Evolutionary conservation across 2,113 vertebrate species (phyloP), one percentile per base, ranked within the genome.

Genomic region (Tragulus kanchil): DNA sequence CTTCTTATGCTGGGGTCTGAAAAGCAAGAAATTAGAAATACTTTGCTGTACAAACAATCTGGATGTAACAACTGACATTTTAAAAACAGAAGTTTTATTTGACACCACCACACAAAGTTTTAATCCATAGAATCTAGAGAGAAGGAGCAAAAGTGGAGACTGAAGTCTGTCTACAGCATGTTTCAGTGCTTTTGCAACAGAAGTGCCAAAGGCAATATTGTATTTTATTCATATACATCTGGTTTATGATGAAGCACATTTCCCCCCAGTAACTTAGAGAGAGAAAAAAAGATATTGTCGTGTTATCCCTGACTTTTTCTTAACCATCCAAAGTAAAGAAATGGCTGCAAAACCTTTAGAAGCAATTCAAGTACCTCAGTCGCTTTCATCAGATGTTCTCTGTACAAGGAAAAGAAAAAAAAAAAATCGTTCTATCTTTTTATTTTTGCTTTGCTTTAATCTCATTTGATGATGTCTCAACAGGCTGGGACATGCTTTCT

Each of bases 391-490:
- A 99, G 98, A 99, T 98, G 99, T 99, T 99, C 98, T 98, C 98
- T 99, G 99, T 99, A 98, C 99, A 98, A 98, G 98, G 98, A 98
- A 98, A 98, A 98, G 97, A 85, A 96, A 98, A 98, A 96, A 98
- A 96, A 96, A 98, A 99, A 98, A 98, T 97, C 97, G 95, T 99
- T 99, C 99, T 99, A 99, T 99, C 99, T 99, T 99, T 99, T 99
- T 99, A 99, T 99, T 99, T 99, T 99, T 99, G 99, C 99, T 99
- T 99, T 99, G 99, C 99, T 99, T 99, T 99, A 99, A 99, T 99
- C 99, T 99, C 99, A 99, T 99, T 99, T 99, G 99, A 99, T 99
- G 99, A 99, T 99, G 99, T 99, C 99, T 99, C 99, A 99, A 99
- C 99, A 99, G 99, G 99, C 99, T 99, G 99, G 99, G 99, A 99